phyloP scores from a whole-genome alignment of 2,888 invertebrate genomes.

The Heliconius charithonia region DNA sequence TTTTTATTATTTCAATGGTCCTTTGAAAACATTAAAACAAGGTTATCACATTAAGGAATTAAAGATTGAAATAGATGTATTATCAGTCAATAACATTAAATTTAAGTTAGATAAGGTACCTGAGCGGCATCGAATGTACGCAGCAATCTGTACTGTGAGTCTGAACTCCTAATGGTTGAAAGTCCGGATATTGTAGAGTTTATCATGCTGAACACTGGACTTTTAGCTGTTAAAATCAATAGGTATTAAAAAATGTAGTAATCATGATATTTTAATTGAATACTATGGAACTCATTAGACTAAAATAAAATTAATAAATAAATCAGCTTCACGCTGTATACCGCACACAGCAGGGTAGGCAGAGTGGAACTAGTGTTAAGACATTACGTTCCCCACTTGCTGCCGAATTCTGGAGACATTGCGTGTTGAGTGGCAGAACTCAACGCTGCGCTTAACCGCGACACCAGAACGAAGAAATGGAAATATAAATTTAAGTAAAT shows the following conservation, averaged over 20 bases:
- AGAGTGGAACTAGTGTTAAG: too few species aligned
- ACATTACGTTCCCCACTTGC: too few species aligned
- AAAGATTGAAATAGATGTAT: background rate
- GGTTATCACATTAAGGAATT: background rate
- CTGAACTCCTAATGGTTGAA: slow-evolving; percentile 89
- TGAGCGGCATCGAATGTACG: slow-evolving; percentile 84
- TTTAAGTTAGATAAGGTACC: slow-evolving; percentile 57
- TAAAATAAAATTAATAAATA: too few species aligned
- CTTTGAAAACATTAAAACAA: background rate
- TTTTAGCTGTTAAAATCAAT: slow-evolving; percentile 84
- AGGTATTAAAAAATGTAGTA: background rate
- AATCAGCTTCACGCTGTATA: too few species aligned
- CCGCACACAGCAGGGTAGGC: too few species aligned
- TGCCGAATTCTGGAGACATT: too few species aligned
- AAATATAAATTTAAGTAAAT: too few species aligned
- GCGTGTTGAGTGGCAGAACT: too few species aligned
- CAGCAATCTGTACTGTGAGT: slow-evolving; percentile 85
- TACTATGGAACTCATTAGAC: too few species aligned
- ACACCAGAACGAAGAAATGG: too few species aligned
- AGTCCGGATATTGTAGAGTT: slow-evolving; percentile 89
- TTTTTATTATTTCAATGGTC: background rate
- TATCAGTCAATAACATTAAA: slow-evolving; percentile 26
- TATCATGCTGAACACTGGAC: slow-evolving; percentile 91
- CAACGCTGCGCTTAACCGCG: too few species aligned
- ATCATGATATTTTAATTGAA: too few species aligned